phyloP scores from a whole-genome alignment of 2,888 invertebrate genomes.

The Dryobota labecula region DNA sequence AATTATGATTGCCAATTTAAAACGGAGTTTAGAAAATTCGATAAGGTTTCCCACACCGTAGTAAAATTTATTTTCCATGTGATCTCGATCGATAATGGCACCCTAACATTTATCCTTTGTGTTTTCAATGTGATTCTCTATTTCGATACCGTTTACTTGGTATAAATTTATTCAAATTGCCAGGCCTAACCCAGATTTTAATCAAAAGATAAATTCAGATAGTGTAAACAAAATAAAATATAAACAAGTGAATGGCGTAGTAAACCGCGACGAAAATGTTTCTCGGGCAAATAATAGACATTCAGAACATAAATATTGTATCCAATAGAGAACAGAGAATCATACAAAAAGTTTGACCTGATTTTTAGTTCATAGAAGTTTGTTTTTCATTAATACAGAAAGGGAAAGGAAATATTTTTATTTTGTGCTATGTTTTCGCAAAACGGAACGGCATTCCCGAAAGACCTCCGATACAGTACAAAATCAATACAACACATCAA shows the following conservation, averaged over 20 bases:
- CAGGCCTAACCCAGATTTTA: constrained; percentile 58
- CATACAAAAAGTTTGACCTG: background rate
- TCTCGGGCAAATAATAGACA: constrained; percentile 28
- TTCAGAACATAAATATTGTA: constrained; percentile 29
- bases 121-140: constrained; percentile 63
- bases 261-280: constrained; percentile 39
- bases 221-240: constrained; percentile 60
- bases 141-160: constrained; percentile 63
- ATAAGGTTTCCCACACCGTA: constrained; percentile 42
- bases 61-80: constrained; percentile 60
- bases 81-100: constrained; percentile 54
- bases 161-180: constrained; percentile 66
- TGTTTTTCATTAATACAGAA: constrained; percentile 1
- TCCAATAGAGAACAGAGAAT: background rate
- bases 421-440: constrained; percentile 30
- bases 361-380: constrained; percentile 10
- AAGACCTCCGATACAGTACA: constrained; percentile 39
- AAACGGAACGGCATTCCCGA: constrained; percentile 35
- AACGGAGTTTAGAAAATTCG: constrained; percentile 58
- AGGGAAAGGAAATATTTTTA: constrained; percentile 1
- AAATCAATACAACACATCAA: constrained; percentile 64
- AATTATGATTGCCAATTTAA: constrained; percentile 67
- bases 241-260: constrained; percentile 53
- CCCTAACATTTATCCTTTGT: constrained; percentile 61
- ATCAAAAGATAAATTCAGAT: constrained; percentile 65